phyloP scores from a whole-genome alignment of 2,113 vertebrate species.

The Panurus biarmicus region DNA sequence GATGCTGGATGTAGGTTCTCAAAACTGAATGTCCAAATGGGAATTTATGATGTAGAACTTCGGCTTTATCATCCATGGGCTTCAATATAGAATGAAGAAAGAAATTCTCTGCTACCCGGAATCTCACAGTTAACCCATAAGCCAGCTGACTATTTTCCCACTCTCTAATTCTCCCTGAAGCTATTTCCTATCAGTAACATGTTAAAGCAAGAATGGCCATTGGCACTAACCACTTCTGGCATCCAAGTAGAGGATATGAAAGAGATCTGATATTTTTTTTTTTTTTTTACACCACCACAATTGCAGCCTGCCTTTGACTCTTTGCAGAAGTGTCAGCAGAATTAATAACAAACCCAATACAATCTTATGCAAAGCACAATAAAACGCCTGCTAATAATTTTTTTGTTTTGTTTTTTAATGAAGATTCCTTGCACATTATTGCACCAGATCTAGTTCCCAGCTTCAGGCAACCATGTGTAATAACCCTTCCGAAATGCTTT shows the following conservation, averaged over 20 bases:
- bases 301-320: not conserved
- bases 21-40: conserved; percentile 69
- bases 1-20: conserved; percentile 66
- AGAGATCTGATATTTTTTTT: conserved; percentile 11
- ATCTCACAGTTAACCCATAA: conserved; percentile 58
- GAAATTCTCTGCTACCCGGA: conserved; percentile 42
- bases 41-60: conserved; percentile 76
- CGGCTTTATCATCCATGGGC: conserved; percentile 64
- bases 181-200: conserved; percentile 65
- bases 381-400: not conserved
- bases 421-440: not conserved
- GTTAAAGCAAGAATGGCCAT: conserved; percentile 58
- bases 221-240: conserved; percentile 55
- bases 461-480: not conserved
- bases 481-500: not conserved
- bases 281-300: not conserved
- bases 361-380: not conserved
- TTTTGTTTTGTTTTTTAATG: not conserved
- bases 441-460: not conserved
- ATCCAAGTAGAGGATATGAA: conserved; percentile 47
- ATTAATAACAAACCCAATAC: conserved; percentile 9
- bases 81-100: conserved; percentile 52
- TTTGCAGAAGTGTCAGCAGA: not conserved
- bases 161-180: conserved; percentile 47
- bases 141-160: conserved; percentile 31